phyloP scores from a whole-genome alignment of 2,113 vertebrate genomes.

The Verasper variegatus region DNA sequence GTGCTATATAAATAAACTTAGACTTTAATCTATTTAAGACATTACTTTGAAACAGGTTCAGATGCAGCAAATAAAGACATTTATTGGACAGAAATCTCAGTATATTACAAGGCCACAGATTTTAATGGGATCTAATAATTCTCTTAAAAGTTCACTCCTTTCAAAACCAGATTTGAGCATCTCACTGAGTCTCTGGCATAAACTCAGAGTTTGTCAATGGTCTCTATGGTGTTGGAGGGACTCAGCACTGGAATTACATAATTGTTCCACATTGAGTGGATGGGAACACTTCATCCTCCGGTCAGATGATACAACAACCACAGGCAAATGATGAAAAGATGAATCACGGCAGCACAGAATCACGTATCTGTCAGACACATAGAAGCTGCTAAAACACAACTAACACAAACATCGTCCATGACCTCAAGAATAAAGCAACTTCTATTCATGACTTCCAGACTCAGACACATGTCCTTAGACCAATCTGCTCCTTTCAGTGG shows the following conservation, averaged over 20 bases:
- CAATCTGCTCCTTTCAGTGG: not conserved
- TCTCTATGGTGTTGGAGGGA: conserved; percentile 43
- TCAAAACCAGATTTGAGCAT: conserved; percentile 30
- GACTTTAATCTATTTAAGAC: not conserved
- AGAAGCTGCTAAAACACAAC: not conserved
- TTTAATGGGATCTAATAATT: conserved; percentile 1
- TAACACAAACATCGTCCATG: not conserved
- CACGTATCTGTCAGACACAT: not conserved
- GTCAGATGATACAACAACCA: conserved; percentile 14
- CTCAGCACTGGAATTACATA: conserved; percentile 61
- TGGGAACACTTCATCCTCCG: conserved; percentile 55
- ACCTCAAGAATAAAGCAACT: not conserved
- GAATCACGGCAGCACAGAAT: not conserved
- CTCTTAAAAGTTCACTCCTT: not conserved
- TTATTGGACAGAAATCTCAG: not conserved
- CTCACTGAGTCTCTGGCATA: conserved; percentile 26
- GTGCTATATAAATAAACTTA: not conserved
- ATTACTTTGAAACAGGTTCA: not conserved
- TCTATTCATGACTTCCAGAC: not conserved
- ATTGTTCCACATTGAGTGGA: conserved; percentile 50
- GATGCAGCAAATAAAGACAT: not conserved
- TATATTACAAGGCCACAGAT: not conserved
- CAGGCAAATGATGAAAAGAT: conserved; percentile 21
- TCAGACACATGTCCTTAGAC: not conserved
- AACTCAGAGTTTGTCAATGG: conserved; percentile 39